phyloP scores from a whole-genome alignment of 1,140 invertebrate genomes.

The Vanessa tameamea region DNA sequence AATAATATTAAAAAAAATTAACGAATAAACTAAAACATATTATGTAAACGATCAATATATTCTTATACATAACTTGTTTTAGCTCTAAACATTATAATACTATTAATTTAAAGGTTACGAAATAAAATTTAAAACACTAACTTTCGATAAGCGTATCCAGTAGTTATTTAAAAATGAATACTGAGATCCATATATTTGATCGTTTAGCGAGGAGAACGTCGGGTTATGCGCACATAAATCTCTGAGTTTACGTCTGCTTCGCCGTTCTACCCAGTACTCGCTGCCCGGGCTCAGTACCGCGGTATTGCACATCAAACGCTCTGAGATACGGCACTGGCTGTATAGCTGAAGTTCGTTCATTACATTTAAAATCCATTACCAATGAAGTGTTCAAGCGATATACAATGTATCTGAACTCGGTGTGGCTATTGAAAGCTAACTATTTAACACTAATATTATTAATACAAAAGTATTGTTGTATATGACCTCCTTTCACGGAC shows the following conservation, averaged over 20 bases:
- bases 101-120: background rate
- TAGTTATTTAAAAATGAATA: constrained; percentile 67
- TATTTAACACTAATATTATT: background rate
- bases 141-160: constrained; percentile 20
- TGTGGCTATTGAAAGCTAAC: background rate
- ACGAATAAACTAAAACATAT: no score
- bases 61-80: no score
- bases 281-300: constrained; percentile 26
- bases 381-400: constrained; percentile 37
- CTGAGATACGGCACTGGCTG: constrained; percentile 51
- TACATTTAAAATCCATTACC: constrained; percentile 48
- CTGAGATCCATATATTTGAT: constrained; percentile 69
- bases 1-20: background rate
- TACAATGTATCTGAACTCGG: constrained; percentile 16
- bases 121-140: background rate
- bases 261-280: constrained; percentile 35
- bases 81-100: no score
- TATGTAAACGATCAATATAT: no score
- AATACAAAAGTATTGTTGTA: no score
- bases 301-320: constrained; percentile 58
- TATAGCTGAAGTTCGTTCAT: constrained; percentile 57
- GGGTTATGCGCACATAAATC: constrained; percentile 76
- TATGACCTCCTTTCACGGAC: no score
- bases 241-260: constrained; percentile 53
- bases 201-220: constrained; percentile 57